Conservation (phyloP, 2,113 vertebrate species). For the Thamnophis sirtalis region DNA sequence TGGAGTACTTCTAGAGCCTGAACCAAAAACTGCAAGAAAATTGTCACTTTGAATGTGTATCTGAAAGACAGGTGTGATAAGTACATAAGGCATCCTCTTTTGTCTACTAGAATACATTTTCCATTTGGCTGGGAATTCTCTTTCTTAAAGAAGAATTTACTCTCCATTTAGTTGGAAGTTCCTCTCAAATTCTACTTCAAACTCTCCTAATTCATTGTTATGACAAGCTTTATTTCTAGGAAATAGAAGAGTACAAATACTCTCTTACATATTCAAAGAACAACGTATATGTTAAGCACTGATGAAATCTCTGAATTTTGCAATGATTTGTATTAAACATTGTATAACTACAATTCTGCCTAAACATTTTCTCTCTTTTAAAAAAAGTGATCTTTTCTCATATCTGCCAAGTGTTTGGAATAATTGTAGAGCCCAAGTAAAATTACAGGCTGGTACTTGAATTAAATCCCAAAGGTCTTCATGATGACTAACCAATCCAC, state of each 20-base stretch:
- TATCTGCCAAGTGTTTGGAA: background rate
- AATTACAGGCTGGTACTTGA: background rate
- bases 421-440: background rate
- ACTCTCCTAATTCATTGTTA: background rate
- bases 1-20: background rate
- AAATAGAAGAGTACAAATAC: background rate
- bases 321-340: background rate
- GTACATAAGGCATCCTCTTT: background rate
- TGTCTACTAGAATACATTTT: background rate
- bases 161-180: background rate
- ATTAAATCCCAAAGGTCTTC: background rate
- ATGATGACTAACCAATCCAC: background rate
- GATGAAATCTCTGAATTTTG: background rate
- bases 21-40: background rate
- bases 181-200: background rate
- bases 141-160: background rate
- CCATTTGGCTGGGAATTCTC: background rate
- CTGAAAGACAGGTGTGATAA: background rate
- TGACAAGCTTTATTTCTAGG: background rate
- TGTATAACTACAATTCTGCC: background rate
- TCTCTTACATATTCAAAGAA: background rate
- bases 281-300: background rate
- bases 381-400: background rate
- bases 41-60: background rate
- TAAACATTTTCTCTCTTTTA: background rate